Base-by-base conservation (phyloP, 1,140 invertebrate species). In the Zaprionus davidi region DNA sequence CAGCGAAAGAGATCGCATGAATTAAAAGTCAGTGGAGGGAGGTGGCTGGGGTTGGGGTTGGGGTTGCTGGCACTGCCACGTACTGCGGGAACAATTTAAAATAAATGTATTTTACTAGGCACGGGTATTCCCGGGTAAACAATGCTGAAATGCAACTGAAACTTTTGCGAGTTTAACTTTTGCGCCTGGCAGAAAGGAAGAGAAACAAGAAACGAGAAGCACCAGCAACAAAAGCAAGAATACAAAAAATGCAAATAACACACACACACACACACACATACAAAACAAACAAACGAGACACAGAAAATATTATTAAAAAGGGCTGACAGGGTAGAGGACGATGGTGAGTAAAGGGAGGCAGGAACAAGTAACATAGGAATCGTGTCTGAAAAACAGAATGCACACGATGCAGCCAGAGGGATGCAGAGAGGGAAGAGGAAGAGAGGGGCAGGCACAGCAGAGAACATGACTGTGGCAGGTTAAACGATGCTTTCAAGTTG, bases 221-320 rank as follows among this genome's bases (percentile, higher is more conserved):
- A 46, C n/a, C 41, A 17, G 41, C 41, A 46, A 46, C 41, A 46
- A 46, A 70, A 67, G 68, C 76, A 49, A 64, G 49, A 78, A 44
- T 67, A 71, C 36, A 71, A 78, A 51, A 76, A 66, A 80, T 71
- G 79, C 81, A 83, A 83, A 83, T 78, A 82, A 82, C 77, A 46
- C n/a, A 46, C 41, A 1, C 38, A 44, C 41, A 44, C 41, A 44
- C n/a, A 44, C 38, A 72, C 72, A 84, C 20, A 20, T 20, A 77
- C 66, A 56, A 83, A 84, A 71, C 51, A 67, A 24, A 59, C 49
- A 68, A 62, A 64, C 38, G 58, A 55, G 59, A 70, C 49, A 76
- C 55, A 66, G 26, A 83, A 77, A 71, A 76, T 65, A 67, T 72
- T 79, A 67, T 72, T 76, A 57, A 76, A 76, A 76, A 71, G 68